Evolutionary conservation across 2,113 vertebrate genomes (phyloP).

Genomic region (Suricata suricatta): DNA sequence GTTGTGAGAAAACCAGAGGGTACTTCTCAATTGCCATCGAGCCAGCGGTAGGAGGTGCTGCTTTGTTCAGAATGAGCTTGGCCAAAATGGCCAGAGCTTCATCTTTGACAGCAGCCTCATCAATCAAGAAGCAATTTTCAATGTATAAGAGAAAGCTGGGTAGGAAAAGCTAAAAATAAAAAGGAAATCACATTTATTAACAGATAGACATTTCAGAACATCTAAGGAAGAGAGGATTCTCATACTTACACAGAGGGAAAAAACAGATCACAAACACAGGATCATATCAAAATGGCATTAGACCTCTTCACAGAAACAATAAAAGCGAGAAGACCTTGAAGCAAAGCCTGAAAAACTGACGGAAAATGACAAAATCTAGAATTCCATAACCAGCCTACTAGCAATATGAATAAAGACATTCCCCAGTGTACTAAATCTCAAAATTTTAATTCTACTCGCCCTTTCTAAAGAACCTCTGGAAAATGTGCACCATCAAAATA

Average conservation of each 20-base stretch:
- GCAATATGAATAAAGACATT: not conserved
- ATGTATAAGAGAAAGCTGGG: constrained; percentile 91
- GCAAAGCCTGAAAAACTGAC: not conserved
- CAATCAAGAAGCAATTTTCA: constrained; percentile 84
- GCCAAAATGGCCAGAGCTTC: constrained; percentile 88
- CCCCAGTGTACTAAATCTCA: not conserved
- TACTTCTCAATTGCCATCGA: constrained; percentile 97
- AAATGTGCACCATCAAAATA: not conserved
- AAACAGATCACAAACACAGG: not conserved
- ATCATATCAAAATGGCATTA: not conserved
- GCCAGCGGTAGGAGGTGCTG: constrained; percentile 91
- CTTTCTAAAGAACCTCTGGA: not conserved
- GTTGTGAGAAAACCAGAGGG: constrained; percentile 90
- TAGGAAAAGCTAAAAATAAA: constrained; percentile 90
- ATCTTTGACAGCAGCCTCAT: constrained; percentile 80
- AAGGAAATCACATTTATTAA: not conserved
- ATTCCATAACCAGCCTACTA: not conserved
- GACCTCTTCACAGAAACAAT: not conserved
- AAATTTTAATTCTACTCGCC: not conserved
- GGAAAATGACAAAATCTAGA: not conserved
- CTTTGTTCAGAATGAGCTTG: constrained; percentile 94
- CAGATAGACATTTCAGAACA: not conserved
- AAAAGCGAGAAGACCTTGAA: not conserved
- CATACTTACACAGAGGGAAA: not conserved
- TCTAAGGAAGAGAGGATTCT: not conserved